These are phyloP conservation scores for Aspidoscelis tigris DNA, from an alignment of 2,113 vertebrate species.

Conservation along the genomic window DNA sequence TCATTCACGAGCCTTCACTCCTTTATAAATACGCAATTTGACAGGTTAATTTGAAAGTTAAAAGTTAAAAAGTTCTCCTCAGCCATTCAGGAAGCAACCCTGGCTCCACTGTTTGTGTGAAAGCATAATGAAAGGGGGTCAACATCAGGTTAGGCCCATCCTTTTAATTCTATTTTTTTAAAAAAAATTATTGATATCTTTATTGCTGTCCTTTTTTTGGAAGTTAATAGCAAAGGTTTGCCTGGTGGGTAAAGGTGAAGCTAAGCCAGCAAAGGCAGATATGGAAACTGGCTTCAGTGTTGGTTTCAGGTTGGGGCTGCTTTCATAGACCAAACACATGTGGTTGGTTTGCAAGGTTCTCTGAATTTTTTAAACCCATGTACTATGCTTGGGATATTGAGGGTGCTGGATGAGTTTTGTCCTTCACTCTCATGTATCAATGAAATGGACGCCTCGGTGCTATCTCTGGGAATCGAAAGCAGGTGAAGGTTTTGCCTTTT, in stretches of 20 bases:
- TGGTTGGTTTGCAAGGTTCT: too few species aligned
- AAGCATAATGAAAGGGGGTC: slow-evolving; percentile 73
- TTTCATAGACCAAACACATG: too few species aligned
- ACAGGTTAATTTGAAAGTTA: slow-evolving; percentile 82
- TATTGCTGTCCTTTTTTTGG: slow-evolving; percentile 26
- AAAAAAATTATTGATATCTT: slow-evolving; percentile 54
- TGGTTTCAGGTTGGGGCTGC: too few species aligned
- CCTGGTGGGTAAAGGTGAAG: slow-evolving; percentile 57
- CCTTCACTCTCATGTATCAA: too few species aligned
- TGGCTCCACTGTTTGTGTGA: slow-evolving; percentile 63
- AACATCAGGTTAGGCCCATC: slow-evolving; percentile 71
- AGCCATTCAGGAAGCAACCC: slow-evolving; percentile 73
- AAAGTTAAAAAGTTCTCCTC: slow-evolving; percentile 74
- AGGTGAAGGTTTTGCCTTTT: background rate
- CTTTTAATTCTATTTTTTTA: slow-evolving; percentile 66
- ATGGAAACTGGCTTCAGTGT: background rate
- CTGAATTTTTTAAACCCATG: too few species aligned
- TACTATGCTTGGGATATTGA: too few species aligned
- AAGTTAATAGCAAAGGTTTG: slow-evolving; percentile 71
- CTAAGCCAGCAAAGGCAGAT: slow-evolving; percentile 48
- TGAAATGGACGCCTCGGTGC: too few species aligned
- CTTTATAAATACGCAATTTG: slow-evolving; percentile 77
- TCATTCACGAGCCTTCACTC: slow-evolving; percentile 75
- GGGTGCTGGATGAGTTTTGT: too few species aligned
- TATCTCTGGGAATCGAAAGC: too few species aligned